Evolutionary conservation across 2,113 vertebrate species (phyloP).

Genomic region (Pseudorhombus dupliciocellatus): DNA sequence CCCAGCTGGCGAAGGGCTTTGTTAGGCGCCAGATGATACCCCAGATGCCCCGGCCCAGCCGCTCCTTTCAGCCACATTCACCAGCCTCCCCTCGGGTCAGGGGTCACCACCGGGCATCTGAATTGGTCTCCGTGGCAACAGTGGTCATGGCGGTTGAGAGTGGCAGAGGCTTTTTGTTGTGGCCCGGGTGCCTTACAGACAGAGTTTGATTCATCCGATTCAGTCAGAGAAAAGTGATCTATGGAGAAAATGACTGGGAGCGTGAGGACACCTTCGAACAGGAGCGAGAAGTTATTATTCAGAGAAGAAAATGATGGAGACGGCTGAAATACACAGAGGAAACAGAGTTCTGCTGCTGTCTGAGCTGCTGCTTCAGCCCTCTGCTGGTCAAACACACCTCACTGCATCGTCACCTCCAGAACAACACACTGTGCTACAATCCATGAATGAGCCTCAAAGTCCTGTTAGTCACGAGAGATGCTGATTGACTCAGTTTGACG

Average conservation of each 20-base stretch:
- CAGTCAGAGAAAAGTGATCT: conserved; percentile 12
- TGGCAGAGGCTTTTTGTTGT: conserved; percentile 74
- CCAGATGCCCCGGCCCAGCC: conserved; percentile 79
- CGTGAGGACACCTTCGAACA: not conserved
- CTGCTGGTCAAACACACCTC: conserved; percentile 54
- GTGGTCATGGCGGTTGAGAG: conserved; percentile 66
- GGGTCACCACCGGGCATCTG: conserved; percentile 81
- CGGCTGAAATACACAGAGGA: too few species aligned
- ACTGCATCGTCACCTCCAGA: conserved; percentile 19
- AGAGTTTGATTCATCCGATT: conserved; percentile 32
- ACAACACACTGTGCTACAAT: not conserved
- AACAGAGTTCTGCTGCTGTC: not conserved
- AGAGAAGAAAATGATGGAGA: not conserved
- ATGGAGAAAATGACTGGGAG: not conserved
- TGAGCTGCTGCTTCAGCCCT: conserved; percentile 47
- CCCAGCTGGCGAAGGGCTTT: conserved; percentile 78
- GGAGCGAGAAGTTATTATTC: not conserved
- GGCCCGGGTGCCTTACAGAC: conserved; percentile 43
- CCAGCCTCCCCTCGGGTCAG: conserved; percentile 76
- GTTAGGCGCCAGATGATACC: conserved; percentile 80
- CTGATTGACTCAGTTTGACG: not conserved
- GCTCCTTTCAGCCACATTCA: conserved; percentile 77
- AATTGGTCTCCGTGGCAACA: conserved; percentile 80
- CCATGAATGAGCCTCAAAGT: too few species aligned
- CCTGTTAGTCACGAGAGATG: not conserved